phyloP scores from a whole-genome alignment of 2,888 invertebrate genomes.

The Blastobasis adustella region DNA sequence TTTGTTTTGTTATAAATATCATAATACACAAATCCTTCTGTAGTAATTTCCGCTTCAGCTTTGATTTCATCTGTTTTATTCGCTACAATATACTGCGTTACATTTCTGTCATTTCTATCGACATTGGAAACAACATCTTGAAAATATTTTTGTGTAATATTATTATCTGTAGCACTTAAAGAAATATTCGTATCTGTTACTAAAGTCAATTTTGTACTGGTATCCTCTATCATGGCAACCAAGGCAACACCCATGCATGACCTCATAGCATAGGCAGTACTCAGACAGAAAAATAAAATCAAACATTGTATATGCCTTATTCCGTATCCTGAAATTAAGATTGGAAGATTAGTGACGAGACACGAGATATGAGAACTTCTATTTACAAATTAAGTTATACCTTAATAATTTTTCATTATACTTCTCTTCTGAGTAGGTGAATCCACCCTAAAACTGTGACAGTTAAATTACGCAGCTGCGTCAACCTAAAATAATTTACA shows the following conservation, averaged over 20 bases:
- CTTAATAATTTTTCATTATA: not conserved
- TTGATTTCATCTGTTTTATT: not conserved
- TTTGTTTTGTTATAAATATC: no score
- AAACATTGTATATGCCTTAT: slow-evolving; percentile 75
- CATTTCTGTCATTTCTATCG: not conserved
- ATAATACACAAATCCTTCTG: no score
- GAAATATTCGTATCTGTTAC: not conserved
- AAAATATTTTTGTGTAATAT: not conserved
- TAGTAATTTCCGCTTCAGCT: no score
- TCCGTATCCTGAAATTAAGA: slow-evolving; percentile 41
- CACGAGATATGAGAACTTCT: not conserved
- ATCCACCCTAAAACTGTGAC: no score
- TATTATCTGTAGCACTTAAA: not conserved
- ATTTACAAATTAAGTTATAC: not conserved
- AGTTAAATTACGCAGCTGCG: no score
- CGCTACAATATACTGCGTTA: not conserved
- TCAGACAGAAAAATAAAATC: slow-evolving; percentile 71
- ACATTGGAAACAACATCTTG: not conserved
- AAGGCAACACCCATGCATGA: slow-evolving; percentile 79
- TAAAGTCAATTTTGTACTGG: not conserved
- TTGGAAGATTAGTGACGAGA: no score
- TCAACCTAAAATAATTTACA: no score
- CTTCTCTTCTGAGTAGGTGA: not conserved
- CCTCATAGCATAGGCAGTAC: slow-evolving; percentile 77
- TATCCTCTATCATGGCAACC: slow-evolving; percentile 73